These are phyloP conservation scores for Rhopalosiphum padi DNA, from an alignment of 1,140 invertebrate genomes.

Conservation along the genomic window DNA sequence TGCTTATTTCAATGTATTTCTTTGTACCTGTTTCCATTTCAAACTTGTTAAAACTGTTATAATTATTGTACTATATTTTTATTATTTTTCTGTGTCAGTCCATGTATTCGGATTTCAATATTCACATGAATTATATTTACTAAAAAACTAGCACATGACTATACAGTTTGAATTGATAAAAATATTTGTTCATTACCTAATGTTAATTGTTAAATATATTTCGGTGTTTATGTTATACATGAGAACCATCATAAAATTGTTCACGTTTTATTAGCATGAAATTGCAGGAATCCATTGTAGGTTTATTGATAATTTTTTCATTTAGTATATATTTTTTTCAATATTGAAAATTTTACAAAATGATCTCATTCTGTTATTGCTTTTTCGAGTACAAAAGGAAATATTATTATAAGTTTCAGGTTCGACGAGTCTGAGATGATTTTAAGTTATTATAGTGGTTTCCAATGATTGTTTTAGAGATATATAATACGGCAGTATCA, in stretches of 20 bases:
- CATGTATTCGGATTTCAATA: not conserved
- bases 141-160: not conserved
- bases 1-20: not conserved
- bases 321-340: not conserved
- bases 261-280: not conserved
- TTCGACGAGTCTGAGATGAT: not conserved
- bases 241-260: not conserved
- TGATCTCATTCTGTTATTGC: not conserved
- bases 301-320: slow-evolving; percentile 20
- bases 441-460: not conserved
- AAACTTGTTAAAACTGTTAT: not conserved
- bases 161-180: not conserved
- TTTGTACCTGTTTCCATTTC: not conserved
- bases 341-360: not conserved
- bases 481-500: not conserved
- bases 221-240: not conserved
- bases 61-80: not conserved
- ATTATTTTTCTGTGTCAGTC: not conserved
- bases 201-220: not conserved
- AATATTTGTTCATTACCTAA: not conserved
- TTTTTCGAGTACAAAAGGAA: not conserved
- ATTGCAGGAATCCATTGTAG: not conserved
- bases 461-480: not conserved
- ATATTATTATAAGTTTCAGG: not conserved
- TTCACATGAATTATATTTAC: not conserved